Base-by-base conservation (phyloP, 2,888 invertebrate species). In the Cremastinae sp. region DNA sequence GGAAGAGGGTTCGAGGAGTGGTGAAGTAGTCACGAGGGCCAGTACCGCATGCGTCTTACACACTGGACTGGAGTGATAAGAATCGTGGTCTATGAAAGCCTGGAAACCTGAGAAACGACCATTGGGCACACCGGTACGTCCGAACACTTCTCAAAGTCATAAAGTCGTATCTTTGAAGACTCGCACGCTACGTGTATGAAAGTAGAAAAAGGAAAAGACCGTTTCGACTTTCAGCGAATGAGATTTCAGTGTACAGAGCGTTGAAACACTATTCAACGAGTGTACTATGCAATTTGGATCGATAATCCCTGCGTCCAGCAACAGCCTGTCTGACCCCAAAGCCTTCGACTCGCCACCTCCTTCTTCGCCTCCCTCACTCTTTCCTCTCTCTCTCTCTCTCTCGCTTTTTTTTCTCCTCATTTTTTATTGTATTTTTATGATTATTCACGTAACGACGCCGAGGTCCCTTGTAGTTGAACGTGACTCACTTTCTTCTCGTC, bases 41-140 rank as follows among this genome's bases (percentile, higher is more conserved):
- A 79, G 80, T 72, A 81, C 83, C 81, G 84, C 81, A 81, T 83
- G 84, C 81, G 82, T 81, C 84, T 82, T 82, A 82, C 77, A 77
- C 70, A n/a, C 73, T 77, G 69, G 14, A 18, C 34, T 16, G 20
- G 62, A 80, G 81, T 80, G 85, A 86, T 86, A 84, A 84, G 83
- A 80, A 86, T 86, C 85, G 80, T 73, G 78, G 74, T 54, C 71
- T 62, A 51, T n/a, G n/a, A 45, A 72, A 62, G 68, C 75, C 79
- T 81, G 82, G 81, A 83, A 82, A 81, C 78, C 80, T 45, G 45
- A 62, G 84, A 83, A 83, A 84, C 70, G 79, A 76, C 78, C 75
- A 70, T 69, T 53, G 72, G 1, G 16, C 53, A 53, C 41, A 54
- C 45, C 14, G 12, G 34, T n/a, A 10, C 28, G 38, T 64, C 4